Percentiles rank a stretch among this genome's conserved stretches.
These are phyloP conservation scores for Conomelus anceps DNA, from an alignment of 2,888 invertebrate genomes.

Conservation along the genomic window DNA sequence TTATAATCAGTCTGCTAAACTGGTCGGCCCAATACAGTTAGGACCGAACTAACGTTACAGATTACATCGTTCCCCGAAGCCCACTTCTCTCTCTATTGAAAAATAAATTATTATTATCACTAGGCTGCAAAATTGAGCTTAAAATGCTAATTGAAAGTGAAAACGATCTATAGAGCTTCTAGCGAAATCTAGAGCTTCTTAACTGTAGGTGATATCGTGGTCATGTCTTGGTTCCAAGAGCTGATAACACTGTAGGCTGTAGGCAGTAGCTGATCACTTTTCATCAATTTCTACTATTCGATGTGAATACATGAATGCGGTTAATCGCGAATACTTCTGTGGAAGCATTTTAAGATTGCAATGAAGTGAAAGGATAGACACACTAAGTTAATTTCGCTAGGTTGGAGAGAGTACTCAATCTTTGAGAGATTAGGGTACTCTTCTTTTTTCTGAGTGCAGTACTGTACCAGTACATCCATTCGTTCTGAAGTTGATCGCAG, in stretches of 20 bases:
- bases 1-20: not conserved
- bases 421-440: too few relatives aligned
- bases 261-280: not conserved
- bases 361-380: not conserved
- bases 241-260: too few relatives aligned
- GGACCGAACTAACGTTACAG: not conserved
- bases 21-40: not conserved
- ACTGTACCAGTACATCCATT: not conserved
- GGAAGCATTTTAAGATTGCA: not conserved
- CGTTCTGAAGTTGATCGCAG: not conserved
- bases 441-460: not conserved
- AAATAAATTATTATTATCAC: not conserved
- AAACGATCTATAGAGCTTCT: not conserved
- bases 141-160: not conserved
- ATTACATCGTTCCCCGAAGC: not conserved
- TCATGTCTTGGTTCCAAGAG: not conserved
- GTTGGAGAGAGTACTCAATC: not conserved
- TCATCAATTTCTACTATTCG: not conserved
- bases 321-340: not conserved
- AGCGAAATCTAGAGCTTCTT: not conserved
- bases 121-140: not conserved
- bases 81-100: not conserved
- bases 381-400: not conserved
- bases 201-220: not conserved
- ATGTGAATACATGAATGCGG: not conserved